Evolutionary conservation across 2,888 invertebrate genomes (phyloP).

Genomic region (Odontothrips loti): DNA sequence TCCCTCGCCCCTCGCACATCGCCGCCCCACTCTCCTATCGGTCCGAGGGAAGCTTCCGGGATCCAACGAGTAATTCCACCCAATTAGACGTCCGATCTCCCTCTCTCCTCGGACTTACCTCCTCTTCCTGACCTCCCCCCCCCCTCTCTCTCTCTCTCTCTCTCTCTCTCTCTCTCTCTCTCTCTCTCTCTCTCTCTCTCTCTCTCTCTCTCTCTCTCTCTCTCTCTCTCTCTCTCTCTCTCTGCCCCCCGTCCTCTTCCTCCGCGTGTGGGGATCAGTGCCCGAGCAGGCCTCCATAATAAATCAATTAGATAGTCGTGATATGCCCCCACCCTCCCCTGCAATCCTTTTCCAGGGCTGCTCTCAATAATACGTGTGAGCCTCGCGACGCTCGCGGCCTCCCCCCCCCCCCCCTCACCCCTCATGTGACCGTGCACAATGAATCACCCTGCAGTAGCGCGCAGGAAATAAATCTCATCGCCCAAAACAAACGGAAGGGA

Average conservation of each 20-base stretch:
- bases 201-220: not conserved
- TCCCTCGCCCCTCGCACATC: not conserved
- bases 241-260: not conserved
- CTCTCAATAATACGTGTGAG: not conserved
- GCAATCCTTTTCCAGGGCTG: too few relatives aligned
- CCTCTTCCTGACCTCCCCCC: not conserved
- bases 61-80: not conserved
- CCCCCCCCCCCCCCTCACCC: not conserved
- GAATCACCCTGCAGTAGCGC: not conserved
- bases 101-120: not conserved
- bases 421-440: not conserved
- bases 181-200: not conserved
- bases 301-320: conserved; percentile 8
- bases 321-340: not conserved
- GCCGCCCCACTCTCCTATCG: not conserved
- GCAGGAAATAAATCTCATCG: conserved; percentile 1
- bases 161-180: too few relatives aligned
- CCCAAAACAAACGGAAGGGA: conserved; percentile 2
- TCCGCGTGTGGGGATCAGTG: not conserved
- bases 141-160: too few relatives aligned
- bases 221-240: not conserved
- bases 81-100: not conserved
- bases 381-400: not conserved
- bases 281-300: not conserved
- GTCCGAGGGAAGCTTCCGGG: not conserved